phyloP scores from a whole-genome alignment of 2,888 invertebrate genomes.

The Argyresthia goedartella region DNA sequence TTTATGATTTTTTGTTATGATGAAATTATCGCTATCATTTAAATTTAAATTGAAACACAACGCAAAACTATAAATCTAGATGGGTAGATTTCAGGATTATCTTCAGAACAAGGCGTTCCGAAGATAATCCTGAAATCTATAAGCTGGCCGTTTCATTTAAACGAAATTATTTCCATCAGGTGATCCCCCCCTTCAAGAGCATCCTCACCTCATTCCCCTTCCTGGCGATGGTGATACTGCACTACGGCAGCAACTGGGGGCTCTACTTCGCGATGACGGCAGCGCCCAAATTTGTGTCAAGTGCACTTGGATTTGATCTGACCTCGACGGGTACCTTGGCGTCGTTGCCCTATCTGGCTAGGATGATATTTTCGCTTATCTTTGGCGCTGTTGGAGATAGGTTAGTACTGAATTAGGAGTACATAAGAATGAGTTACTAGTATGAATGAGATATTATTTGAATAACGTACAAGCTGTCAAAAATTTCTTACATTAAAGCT shows the following conservation, averaged over 20 bases:
- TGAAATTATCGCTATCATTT: too few relatives aligned
- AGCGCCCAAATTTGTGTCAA: slow-evolving; percentile 81
- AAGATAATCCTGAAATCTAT: too few relatives aligned
- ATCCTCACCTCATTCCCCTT: slow-evolving; percentile 79
- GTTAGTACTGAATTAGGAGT: slow-evolving; percentile 17
- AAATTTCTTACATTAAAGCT: too few relatives aligned
- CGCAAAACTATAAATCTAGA: too few relatives aligned
- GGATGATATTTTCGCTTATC: slow-evolving; percentile 77
- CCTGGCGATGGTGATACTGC: slow-evolving; percentile 75
- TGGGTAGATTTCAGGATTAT: too few relatives aligned
- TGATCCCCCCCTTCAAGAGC: slow-evolving; percentile 74
- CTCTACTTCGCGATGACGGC: slow-evolving; percentile 81
- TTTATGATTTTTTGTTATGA: too few relatives aligned
- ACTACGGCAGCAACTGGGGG: slow-evolving; percentile 84
- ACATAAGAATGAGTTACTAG: neutral
- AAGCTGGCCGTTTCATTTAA: too few relatives aligned
- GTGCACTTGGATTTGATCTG: slow-evolving; percentile 78
- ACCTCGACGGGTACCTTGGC: slow-evolving; percentile 78
- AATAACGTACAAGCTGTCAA: too few relatives aligned
- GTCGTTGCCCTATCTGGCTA: slow-evolving; percentile 78
- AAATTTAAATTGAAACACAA: too few relatives aligned
- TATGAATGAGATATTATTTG: neutral
- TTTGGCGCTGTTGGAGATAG: slow-evolving; percentile 80
- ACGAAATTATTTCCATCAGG: slow-evolving; percentile 36
- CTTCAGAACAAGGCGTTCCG: too few relatives aligned